These are phyloP conservation scores for Enteromius thamalakanensis DNA, from an alignment of 2,797 vertebrate genomes.

Conservation along the genomic window DNA sequence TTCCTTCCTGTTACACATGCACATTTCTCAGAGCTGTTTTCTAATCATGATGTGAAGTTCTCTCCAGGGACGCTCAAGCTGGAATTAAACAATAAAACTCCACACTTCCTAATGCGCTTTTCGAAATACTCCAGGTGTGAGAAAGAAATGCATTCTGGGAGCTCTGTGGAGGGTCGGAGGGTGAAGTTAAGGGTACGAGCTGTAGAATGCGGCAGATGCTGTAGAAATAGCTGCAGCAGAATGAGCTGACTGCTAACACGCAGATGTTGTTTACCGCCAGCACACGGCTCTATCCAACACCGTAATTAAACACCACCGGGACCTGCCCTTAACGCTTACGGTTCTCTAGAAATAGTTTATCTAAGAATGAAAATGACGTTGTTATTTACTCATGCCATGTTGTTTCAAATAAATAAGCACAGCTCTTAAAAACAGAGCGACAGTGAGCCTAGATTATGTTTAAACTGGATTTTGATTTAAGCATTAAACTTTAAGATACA, in stretches of 20 bases:
- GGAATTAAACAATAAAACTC: constrained; percentile 32
- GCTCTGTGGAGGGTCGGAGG: constrained; percentile 30
- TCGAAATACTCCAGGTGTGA: neutral
- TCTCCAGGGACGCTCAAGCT: constrained; percentile 9
- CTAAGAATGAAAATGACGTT: neutral
- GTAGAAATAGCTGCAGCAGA: constrained; percentile 55
- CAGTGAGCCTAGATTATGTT: neutral
- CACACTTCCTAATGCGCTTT: neutral
- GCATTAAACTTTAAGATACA: neutral
- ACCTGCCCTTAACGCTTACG: constrained; percentile 45
- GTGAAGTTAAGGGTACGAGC: constrained; percentile 36
- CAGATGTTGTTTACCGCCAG: constrained; percentile 70
- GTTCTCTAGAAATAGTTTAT: neutral
- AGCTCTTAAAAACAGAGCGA: neutral
- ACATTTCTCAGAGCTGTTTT: constrained; percentile 16
- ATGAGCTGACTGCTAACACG: constrained; percentile 56
- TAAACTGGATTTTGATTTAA: neutral
- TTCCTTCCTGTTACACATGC: neutral
- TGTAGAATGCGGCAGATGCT: constrained; percentile 54
- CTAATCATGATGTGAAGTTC: constrained; percentile 8
- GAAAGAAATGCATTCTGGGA: constrained; percentile 32
- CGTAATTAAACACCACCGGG: constrained; percentile 58
- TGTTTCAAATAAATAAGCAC: neutral
- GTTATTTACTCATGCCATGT: neutral
- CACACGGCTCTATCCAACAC: constrained; percentile 54